Evolutionary conservation across 2,888 invertebrate genomes (phyloP).

Genomic region (Ornithoptera alexandrae): DNA sequence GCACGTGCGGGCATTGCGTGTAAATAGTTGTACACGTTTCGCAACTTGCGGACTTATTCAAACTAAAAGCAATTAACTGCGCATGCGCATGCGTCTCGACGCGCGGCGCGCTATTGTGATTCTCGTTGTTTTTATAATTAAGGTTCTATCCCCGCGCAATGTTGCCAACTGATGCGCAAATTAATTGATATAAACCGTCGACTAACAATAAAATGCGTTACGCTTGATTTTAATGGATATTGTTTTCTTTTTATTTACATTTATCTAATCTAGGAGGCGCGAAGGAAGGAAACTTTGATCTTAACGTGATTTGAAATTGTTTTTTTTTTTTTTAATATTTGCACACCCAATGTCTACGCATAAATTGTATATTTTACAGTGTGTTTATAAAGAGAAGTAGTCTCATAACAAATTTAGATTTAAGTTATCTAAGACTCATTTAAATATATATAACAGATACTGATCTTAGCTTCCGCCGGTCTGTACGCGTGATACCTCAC

Average conservation of each 20-base stretch:
- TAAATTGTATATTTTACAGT: neutral
- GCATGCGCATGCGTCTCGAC: no score
- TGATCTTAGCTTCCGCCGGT: neutral
- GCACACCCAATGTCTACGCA: neutral
- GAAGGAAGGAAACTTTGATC: neutral
- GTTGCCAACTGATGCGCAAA: slow-evolving; percentile 20
- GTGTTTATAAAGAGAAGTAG: neutral
- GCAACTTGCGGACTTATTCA: neutral
- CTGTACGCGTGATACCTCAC: neutral
- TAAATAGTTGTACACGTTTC: slow-evolving; percentile 14
- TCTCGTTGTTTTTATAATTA: slow-evolving; percentile 18
- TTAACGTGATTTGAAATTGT: neutral
- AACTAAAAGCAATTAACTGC: no score
- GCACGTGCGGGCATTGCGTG: neutral
- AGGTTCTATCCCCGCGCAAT: slow-evolving; percentile 4
- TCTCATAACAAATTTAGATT: neutral
- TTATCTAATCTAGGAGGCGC: neutral
- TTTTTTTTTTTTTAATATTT: neutral
- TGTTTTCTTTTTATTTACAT: slow-evolving; percentile 20
- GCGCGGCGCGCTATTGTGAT: slow-evolving; percentile 4
- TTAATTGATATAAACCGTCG: slow-evolving; percentile 5
- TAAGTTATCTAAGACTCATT: neutral
- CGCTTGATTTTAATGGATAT: slow-evolving; percentile 19
- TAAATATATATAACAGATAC: neutral
- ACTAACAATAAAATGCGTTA: slow-evolving; percentile 25